Conservation (phyloP, 2,797 vertebrate species). For the Lepus townsendii region DNA sequence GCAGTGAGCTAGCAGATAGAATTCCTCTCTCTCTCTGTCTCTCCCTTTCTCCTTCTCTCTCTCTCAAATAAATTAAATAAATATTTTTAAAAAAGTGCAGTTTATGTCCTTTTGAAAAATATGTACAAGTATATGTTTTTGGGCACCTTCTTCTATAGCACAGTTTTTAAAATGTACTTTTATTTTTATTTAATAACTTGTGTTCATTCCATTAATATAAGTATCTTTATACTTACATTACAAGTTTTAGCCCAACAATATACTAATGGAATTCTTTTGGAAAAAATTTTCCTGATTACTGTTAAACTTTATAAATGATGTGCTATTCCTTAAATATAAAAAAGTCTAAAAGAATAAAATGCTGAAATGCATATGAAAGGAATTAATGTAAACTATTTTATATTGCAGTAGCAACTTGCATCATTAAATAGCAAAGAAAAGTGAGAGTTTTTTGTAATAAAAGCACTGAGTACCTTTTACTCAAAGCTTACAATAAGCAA, state of each 20-base stretch:
- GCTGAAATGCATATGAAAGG: conserved; percentile 39
- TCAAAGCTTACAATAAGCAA: conserved; percentile 73
- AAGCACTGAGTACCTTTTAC: conserved; percentile 48
- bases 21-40: no score
- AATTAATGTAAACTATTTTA: conserved; percentile 74
- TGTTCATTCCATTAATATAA: conserved; percentile 68
- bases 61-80: no score
- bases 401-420: conserved; percentile 63
- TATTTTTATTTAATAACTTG: conserved; percentile 65
- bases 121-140: conserved; percentile 14
- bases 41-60: no score
- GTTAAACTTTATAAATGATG: conserved; percentile 67
- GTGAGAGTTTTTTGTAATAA: neutral
- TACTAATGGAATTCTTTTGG: conserved; percentile 29
- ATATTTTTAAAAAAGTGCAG: conserved; percentile 28
- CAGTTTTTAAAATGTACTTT: conserved; percentile 52
- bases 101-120: conserved; percentile 44
- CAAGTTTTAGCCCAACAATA: conserved; percentile 69
- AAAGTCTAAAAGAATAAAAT: conserved; percentile 60
- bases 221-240: conserved; percentile 67
- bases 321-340: conserved; percentile 60
- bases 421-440: conserved; percentile 40
- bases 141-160: conserved; percentile 57
- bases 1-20: no score
- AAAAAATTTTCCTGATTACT: conserved; percentile 42